Base-by-base conservation (phyloP, 37 sponge, comb jelly and placozoan genomes). In the Theonella swinhoei region DNA sequence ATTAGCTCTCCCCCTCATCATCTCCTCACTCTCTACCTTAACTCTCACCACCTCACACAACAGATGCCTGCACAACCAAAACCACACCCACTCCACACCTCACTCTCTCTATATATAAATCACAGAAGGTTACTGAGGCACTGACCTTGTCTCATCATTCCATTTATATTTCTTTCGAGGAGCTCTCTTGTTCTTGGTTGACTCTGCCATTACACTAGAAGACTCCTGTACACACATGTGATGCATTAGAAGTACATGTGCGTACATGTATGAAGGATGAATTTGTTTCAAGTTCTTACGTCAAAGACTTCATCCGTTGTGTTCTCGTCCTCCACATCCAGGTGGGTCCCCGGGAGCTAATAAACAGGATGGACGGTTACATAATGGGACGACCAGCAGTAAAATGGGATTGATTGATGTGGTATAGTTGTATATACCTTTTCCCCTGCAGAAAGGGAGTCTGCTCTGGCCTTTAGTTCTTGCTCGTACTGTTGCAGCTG, bases 141-240 rank as follows among this genome's bases (percentile, higher is more conserved):
- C n/a, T n/a, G 39, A 87, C 88, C 64, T 87, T 0, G 77, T 61
- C 35, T 82, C 70, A 0, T 61, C 68, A 28, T 79, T 80, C 92
- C 92, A 92, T 22, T 69, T 79, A 68, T 82, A 92, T 58, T 75
- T 83, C 77, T 87, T 92, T 42, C 85, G 74, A 35, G 78, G 78
- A 4, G 64, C 81, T 35, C 71, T 83, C 88, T 83, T 83, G 32
- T 54, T 33, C 66, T 88, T 90, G 1, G 67, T 4, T 40, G 79
- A 71, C 59, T 8, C 72, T 72, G 62, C 60, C 14, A 4, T 14
- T 14, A 14, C 54, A 47, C 14, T 47, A 17, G 54, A 47, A 7
- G 54, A 47, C 54, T 47, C 54, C 54, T 47, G 14, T 17, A 47
- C n/a, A n/a, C n/a, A n/a, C n/a, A n/a, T n/a, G n/a, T n/a, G n/a